Evolutionary conservation across 2,888 invertebrate genomes (phyloP), one percentile per base, ranked within the genome.

Genomic region (Mystacides longicornis): DNA sequence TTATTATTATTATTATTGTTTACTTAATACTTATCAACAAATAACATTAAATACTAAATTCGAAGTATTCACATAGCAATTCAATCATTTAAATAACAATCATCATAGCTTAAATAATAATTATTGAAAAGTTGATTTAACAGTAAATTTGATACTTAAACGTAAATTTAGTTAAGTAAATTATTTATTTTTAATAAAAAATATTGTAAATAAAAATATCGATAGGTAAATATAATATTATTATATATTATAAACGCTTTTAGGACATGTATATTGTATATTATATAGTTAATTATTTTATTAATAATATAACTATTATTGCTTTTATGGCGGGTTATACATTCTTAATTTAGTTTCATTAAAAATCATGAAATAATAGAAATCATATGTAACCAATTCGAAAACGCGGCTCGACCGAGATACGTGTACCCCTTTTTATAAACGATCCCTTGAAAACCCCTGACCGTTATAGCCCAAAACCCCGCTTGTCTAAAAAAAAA

Each of bases 381-480:
- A 37, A 37, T 7, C 14, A 7, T 7, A 27, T 7, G 11, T 27
- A 7, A 27, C 11, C 11, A 27, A 27, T 27, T 27, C 7, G 27
- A 53, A 43, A 37, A 55, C 58, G 58, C 55, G 55, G 52, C 55
- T 37, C 55, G 58, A 55, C 58, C 58, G 55, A 51, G 53, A 52
- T 52, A 49, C n/a, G 37, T 11, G 45, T 45, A 45, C 45, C 45
- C 45, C 45, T 7, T 21, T 19, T 7, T 14, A 2, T 14, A 7
- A 19, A 19, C n/a, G n/a, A n/a, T n/a, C 45, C 45, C 20, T 45
- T 21, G 20, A 23, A 19, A 19, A 43, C 54, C 50, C 31, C 37
- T 19, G 31, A 1, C 18, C 16, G 18, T 21, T 19, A 49, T 49
- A 33, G 22, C 42, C 54, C 54, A 43, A 27, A 11, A 54, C 54